phyloP scores from a whole-genome alignment of 2,797 vertebrate species.

The Lagocephalus sceleratus region DNA sequence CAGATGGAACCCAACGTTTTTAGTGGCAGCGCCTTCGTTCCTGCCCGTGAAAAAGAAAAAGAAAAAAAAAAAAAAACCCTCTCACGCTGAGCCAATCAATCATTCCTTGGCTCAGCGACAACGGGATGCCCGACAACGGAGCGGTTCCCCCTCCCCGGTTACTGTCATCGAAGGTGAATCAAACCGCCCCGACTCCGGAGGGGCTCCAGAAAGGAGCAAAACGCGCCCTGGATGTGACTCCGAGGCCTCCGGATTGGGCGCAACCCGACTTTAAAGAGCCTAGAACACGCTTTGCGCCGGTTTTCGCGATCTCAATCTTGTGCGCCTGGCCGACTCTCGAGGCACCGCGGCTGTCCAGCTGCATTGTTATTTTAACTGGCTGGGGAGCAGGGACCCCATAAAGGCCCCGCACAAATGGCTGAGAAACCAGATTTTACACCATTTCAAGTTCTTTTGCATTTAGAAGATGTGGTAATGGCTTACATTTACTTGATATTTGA shows the following conservation, averaged over 20 bases:
- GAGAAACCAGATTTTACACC: constrained; percentile 51
- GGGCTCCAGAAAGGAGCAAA: background rate
- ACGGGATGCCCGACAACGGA: constrained; percentile 19
- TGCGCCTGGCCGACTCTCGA: background rate
- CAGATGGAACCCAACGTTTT: no score
- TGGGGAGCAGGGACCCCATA: constrained; percentile 29
- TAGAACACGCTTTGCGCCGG: no score
- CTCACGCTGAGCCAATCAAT: no score
- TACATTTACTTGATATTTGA: constrained; percentile 58
- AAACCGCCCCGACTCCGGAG: no score
- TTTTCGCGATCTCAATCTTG: background rate
- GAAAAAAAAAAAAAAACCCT: no score
- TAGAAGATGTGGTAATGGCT: constrained; percentile 44
- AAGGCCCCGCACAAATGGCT: constrained; percentile 33
- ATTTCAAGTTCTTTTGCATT: constrained; percentile 47
- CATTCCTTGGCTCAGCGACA: no score
- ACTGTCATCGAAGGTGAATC: no score
- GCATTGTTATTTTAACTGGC: constrained; percentile 2
- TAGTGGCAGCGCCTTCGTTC: no score
- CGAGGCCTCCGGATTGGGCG: background rate
- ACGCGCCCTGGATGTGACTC: background rate
- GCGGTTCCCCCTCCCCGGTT: constrained; percentile 10
- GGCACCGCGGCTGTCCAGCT: background rate
- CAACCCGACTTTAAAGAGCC: no score
- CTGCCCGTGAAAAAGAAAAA: no score